phyloP scores from a whole-genome alignment of 2,113 vertebrate species.

The Cygnus buccinator region DNA sequence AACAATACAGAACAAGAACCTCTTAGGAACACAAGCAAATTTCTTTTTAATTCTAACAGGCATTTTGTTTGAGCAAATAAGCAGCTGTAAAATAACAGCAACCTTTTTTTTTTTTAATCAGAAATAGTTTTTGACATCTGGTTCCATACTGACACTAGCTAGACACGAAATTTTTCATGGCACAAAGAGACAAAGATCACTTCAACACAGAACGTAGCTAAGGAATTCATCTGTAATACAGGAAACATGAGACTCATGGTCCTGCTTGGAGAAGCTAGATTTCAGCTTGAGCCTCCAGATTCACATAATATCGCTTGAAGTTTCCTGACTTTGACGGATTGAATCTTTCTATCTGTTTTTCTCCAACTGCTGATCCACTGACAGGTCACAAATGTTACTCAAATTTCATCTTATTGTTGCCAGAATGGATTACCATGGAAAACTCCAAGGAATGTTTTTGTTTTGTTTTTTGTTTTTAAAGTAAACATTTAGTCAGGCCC shows the following conservation, averaged over 20 bases:
- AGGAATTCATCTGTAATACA: not conserved
- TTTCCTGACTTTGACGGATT: not conserved
- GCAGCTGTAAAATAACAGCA: not conserved
- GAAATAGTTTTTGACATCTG: not conserved
- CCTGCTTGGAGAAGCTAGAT: not conserved
- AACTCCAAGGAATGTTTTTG: not conserved
- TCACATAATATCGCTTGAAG: not conserved
- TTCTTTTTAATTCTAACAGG: not conserved
- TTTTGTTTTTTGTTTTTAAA: not conserved
- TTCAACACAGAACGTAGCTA: not conserved
- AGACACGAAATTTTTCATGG: not conserved
- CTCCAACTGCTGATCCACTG: not conserved
- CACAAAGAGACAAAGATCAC: not conserved
- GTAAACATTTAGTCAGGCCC: not conserved
- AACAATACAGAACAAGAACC: not conserved
- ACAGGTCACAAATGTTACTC: not conserved
- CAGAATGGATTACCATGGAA: not conserved
- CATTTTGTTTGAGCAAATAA: not conserved
- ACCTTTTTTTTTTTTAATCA: not conserved
- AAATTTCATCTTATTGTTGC: not conserved
- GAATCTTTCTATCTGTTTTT: not conserved
- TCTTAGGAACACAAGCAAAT: not conserved
- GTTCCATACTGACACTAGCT: not conserved
- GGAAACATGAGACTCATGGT: not conserved
- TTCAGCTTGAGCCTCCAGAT: not conserved